Conservation (phyloP, 2,888 invertebrate genomes). For the Cataglyphis albicans region DNA sequence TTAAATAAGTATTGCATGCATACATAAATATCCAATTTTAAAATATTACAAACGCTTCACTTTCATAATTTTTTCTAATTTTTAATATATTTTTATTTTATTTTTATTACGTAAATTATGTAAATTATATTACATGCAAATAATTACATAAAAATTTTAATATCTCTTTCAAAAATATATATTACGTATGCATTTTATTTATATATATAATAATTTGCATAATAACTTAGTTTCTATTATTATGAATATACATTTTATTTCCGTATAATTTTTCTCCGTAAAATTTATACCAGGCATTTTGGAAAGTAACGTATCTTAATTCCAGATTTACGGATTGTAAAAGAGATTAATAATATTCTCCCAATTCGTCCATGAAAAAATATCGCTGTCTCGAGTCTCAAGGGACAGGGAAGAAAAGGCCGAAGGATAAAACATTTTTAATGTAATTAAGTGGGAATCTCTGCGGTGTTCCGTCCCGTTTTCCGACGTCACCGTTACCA, state of each 20-base stretch:
- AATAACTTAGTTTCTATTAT: not conserved
- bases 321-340: constrained; percentile 2
- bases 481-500: constrained; percentile 56
- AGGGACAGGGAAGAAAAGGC: constrained; percentile 46
- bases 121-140: not conserved
- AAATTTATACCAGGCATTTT: not conserved
- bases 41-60: not conserved
- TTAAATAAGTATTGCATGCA: not conserved
- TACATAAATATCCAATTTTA: not conserved
- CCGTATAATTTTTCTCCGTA: not conserved
- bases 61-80: not conserved
- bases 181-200: not conserved
- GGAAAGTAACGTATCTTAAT: not conserved
- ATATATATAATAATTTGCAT: not conserved
- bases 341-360: constrained; percentile 29
- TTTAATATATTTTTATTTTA: not conserved
- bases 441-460: constrained; percentile 86
- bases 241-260: not conserved
- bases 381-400: constrained; percentile 43
- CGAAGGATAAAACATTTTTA: constrained; percentile 83
- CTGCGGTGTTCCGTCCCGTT: constrained; percentile 75
- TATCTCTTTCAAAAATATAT: not conserved
- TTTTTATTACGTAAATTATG: too few species aligned
- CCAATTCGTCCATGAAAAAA: constrained; percentile 48
- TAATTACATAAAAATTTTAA: not conserved